These are phyloP conservation scores for Hydroisotoma schaefferi DNA, from an alignment of 2,888 invertebrate genomes.

Conservation along the genomic window DNA sequence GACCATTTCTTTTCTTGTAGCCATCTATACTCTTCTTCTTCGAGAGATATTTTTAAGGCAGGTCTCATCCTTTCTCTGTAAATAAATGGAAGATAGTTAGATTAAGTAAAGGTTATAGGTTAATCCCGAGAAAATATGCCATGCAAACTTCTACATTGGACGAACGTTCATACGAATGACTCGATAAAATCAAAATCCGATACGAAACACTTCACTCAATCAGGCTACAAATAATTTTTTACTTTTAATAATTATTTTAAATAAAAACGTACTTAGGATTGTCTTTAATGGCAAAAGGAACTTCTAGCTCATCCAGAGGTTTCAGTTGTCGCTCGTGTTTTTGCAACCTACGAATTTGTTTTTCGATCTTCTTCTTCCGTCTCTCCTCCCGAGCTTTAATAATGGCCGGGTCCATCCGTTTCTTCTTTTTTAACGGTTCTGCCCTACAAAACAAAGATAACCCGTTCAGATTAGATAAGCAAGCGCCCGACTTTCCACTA, in stretches of 20 bases:
- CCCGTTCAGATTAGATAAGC: no score
- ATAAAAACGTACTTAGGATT: slow-evolving; percentile 59
- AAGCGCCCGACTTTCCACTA: neutral
- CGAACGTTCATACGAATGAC: neutral
- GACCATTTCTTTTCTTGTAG: slow-evolving; percentile 73
- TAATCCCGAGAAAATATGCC: no score
- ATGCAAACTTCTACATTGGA: neutral
- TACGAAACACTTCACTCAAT: no score
- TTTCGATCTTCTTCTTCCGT: slow-evolving; percentile 76
- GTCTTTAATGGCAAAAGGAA: slow-evolving; percentile 64
- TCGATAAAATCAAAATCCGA: slow-evolving; percentile 5
- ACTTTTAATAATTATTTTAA: neutral
- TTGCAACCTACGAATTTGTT: slow-evolving; percentile 75
- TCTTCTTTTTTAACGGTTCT: slow-evolving; percentile 88
- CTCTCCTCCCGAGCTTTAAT: slow-evolving; percentile 77
- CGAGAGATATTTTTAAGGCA: slow-evolving; percentile 55
- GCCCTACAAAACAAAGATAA: slow-evolving; percentile 57
- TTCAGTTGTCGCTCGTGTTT: slow-evolving; percentile 79
- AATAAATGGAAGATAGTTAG: slow-evolving; percentile 34
- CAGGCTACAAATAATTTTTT: no score
- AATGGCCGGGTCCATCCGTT: slow-evolving; percentile 74
- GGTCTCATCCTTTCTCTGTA: slow-evolving; percentile 59
- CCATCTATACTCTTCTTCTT: slow-evolving; percentile 63
- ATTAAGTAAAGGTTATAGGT: no score
- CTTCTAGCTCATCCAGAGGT: slow-evolving; percentile 82